phyloP scores from a whole-genome alignment of 2,113 vertebrate genomes.

The Steatornis caripensis region DNA sequence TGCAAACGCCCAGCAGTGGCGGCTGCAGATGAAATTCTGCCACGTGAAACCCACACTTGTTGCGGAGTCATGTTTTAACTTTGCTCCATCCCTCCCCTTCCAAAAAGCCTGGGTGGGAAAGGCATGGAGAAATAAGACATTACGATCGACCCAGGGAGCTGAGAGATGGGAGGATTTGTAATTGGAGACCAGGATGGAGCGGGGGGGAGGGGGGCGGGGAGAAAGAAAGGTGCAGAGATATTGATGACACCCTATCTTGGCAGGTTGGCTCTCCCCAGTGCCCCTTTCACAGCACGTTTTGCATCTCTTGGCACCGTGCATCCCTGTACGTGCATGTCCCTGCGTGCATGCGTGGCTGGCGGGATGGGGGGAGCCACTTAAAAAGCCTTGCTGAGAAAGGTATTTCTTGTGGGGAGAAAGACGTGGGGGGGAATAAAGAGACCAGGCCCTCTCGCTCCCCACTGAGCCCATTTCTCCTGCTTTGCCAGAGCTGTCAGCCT shows the following conservation, averaged over 20 bases:
- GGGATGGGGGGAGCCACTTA: neutral
- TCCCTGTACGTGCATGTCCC: neutral
- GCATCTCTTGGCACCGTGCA: constrained; percentile 6
- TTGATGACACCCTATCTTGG: neutral
- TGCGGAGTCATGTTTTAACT: neutral
- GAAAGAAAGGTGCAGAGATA: neutral
- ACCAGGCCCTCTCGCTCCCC: constrained; percentile 75
- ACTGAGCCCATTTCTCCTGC: constrained; percentile 83
- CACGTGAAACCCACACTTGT: neutral
- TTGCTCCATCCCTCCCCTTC: neutral
- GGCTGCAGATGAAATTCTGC: neutral
- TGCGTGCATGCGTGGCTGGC: neutral
- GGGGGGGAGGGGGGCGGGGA: neutral
- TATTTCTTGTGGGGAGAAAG: constrained; percentile 74
- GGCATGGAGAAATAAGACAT: constrained; percentile 13
- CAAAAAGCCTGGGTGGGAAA: constrained; percentile 14
- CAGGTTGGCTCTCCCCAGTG: neutral
- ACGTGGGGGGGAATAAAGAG: constrained; percentile 43
- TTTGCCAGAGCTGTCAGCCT: constrained; percentile 80
- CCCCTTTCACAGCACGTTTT: neutral
- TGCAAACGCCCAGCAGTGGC: neutral
- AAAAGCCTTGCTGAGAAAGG: constrained; percentile 77
- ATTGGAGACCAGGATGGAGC: neutral
- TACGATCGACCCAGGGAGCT: neutral
- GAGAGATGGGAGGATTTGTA: constrained; percentile 14